phyloP scores from a whole-genome alignment of 2,888 invertebrate species.

The Mimachlamys varia region DNA sequence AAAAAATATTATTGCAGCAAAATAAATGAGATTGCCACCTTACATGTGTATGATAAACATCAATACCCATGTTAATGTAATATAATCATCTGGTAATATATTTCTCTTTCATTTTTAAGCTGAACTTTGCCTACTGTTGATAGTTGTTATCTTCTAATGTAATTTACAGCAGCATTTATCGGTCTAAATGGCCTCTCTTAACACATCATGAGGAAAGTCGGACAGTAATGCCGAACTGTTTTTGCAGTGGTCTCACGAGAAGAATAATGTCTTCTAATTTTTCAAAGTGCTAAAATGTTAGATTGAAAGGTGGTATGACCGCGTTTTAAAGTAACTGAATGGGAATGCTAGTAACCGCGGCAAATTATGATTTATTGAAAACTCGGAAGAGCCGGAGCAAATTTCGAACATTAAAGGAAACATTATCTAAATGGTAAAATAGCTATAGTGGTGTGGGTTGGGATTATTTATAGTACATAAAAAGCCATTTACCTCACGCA shows the following conservation, averaged over 20 bases:
- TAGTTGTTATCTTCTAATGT: background rate
- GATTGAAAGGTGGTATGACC: slow-evolving; percentile 17
- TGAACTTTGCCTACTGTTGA: background rate
- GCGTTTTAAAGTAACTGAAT: background rate
- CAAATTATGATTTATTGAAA: slow-evolving; percentile 28
- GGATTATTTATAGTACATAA: slow-evolving; percentile 48
- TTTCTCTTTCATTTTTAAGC: background rate
- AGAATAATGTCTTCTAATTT: background rate
- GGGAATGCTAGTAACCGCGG: background rate
- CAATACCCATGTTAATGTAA: background rate
- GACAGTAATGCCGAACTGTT: background rate
- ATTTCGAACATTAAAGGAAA: slow-evolving; percentile 38
- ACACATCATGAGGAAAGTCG: background rate
- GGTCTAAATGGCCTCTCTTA: background rate
- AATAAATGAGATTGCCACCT: no score
- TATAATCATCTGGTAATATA: background rate
- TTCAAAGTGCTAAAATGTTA: slow-evolving; percentile 25
- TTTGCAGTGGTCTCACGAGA: slow-evolving; percentile 11
- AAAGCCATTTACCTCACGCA: slow-evolving; percentile 51
- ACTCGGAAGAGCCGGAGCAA: slow-evolving; percentile 28
- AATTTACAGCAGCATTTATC: background rate
- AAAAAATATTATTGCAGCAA: no score
- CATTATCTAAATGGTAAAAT: slow-evolving; percentile 50
- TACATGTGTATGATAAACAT: background rate
- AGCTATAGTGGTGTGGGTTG: slow-evolving; percentile 37